These are phyloP conservation scores for Epinephelus malabaricus DNA, from an alignment of 2,797 vertebrate genomes.

Conservation along the genomic window DNA sequence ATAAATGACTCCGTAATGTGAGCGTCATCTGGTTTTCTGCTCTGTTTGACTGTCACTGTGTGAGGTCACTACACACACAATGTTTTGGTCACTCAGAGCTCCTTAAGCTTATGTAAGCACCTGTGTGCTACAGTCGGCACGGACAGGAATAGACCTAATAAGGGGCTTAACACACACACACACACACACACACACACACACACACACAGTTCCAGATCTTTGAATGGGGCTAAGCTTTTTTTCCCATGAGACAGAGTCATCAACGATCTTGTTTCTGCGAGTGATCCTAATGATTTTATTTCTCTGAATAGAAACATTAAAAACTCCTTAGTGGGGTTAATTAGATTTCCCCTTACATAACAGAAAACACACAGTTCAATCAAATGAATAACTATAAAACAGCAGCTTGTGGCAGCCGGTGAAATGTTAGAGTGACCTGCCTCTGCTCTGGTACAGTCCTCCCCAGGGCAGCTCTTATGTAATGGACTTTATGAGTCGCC, in stretches of 20 bases:
- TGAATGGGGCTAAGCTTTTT: conserved; percentile 52
- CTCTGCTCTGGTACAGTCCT: conserved; percentile 21
- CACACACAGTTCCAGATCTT: conserved; percentile 16
- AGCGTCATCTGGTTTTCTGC: conserved; percentile 56
- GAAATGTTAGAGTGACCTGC: conserved; percentile 46
- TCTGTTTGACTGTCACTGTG: conserved; percentile 67
- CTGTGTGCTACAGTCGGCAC: conserved; percentile 51
- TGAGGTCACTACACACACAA: conserved; percentile 42
- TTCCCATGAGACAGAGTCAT: conserved; percentile 23
- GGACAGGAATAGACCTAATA: conserved; percentile 71
- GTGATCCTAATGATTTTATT: conserved; percentile 34
- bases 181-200: conserved; percentile 31
- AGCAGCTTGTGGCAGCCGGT: conserved; percentile 24
- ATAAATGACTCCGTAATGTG: conserved; percentile 52
- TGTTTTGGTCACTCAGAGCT: conserved; percentile 46
- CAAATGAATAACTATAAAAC: conserved; percentile 31
- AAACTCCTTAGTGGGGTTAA: conserved; percentile 3
- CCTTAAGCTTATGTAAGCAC: conserved; percentile 69
- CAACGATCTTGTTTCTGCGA: conserved; percentile 36
- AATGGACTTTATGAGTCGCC: conserved; percentile 59
- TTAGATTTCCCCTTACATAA: conserved; percentile 23
- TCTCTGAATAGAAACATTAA: conserved; percentile 13
- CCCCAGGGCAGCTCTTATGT: conserved; percentile 59
- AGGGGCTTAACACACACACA: conserved; percentile 63
- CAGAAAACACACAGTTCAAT: conserved; percentile 30